Conservation (phyloP, 2,113 vertebrate species). For the Xyliphius kryptos region DNA sequence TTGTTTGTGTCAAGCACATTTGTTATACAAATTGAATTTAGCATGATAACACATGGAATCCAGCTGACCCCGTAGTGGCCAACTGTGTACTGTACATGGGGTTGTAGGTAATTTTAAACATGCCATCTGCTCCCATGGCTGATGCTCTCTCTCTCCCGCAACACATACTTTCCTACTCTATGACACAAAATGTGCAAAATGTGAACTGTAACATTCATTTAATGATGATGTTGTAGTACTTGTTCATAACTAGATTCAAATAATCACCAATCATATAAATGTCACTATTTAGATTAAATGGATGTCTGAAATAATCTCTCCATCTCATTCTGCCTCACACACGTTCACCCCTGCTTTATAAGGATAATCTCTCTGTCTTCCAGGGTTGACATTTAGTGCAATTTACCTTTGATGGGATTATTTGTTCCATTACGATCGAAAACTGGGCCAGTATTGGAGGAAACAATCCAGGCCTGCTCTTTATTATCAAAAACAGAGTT, state of each 20-base stretch:
- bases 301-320: constrained; percentile 20
- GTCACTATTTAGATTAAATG: constrained; percentile 11
- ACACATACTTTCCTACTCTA: no score
- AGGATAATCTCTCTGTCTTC: constrained; percentile 37
- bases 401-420: constrained; percentile 58
- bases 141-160: no score
- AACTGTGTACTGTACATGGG: not conserved
- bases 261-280: constrained; percentile 9
- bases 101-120: not conserved
- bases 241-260: no score
- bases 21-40: not conserved
- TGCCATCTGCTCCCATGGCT: constrained; percentile 3
- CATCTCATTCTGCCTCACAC: constrained; percentile 9
- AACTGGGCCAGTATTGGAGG: constrained; percentile 25
- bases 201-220: no score
- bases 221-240: no score
- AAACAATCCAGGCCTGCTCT: no score
- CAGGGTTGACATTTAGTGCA: constrained; percentile 49
- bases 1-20: not conserved
- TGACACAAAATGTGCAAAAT: no score
- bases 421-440: constrained; percentile 52
- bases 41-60: constrained; percentile 1
- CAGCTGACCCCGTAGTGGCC: not conserved
- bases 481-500: not conserved
- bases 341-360: not conserved